Base-by-base conservation (phyloP, 2,113 vertebrate genomes). In the Sardina pilchardus region DNA sequence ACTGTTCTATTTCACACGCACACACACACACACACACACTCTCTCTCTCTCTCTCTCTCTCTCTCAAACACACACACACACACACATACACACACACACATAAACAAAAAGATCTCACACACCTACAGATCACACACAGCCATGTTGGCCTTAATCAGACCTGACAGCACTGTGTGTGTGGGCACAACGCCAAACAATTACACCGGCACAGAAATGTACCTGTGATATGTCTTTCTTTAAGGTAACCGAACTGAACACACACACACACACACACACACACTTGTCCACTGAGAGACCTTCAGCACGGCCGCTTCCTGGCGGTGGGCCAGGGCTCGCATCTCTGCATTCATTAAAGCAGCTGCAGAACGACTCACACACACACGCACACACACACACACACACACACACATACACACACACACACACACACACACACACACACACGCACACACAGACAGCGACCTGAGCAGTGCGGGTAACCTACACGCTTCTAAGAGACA, bases 201-300 rank as follows among this genome's bases (percentile, higher is more conserved):
- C 63, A 30, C 26, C 26, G 34, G 63, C 26, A 10, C 26, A 71
- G 26, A 71, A 71, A 71, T 71, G 26, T 71, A 34, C 9, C 63
- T 71, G 26, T 71, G 63, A 71, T 71, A 12, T 71, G 63, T 34
- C 63, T 71, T 71, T 71, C 63, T 71, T 71, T 34, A 71, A 71
- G 63, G 30, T 71, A 34, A 30, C n/a, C 2, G 24, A 21, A 1
- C n/a, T n/a, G n/a, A n/a, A n/a, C n/a, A n/a, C n/a, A n/a, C n/a
- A n/a, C 63, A 71, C 63, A 71, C 63, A 71, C 63, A 26, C 63
- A 71, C 63, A 71, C 63, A 71, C 63, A 71, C 63, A 71, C 63
- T 26, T 71, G 63, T 71, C 59, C 63, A 26, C 63, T 71, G 26
- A 71, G n/a, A 71, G 63, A 71, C 63, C 59, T 67, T 71, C 63